Evolutionary conservation across 64 coral and sea anemone genomes (phyloP).

Genomic region (Anthopleura sola): DNA sequence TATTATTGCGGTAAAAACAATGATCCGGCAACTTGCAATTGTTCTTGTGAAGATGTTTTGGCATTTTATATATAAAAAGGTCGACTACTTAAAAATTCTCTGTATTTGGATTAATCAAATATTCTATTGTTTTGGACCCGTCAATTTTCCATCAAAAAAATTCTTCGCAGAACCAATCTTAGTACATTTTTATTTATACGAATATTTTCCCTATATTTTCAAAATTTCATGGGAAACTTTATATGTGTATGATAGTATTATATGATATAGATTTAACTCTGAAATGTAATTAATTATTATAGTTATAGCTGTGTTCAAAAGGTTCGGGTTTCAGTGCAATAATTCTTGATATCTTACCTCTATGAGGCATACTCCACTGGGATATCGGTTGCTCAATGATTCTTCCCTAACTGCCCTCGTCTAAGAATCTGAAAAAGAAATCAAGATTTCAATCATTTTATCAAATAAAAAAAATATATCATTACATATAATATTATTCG

Average conservation of each 20-base stretch:
- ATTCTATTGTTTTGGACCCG: conserved; percentile 19
- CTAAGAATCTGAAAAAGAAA: conserved; percentile 55
- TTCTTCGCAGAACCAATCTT: neutral
- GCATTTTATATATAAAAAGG: neutral
- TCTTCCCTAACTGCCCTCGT: conserved; percentile 46
- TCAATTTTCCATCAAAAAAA: neutral
- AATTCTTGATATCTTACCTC: conserved; percentile 39
- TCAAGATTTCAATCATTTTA: conserved; percentile 3
- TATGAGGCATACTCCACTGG: conserved; percentile 66
- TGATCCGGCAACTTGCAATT: neutral
- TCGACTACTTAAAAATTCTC: neutral
- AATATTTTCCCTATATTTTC: neutral
- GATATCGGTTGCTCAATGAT: conserved; percentile 44
- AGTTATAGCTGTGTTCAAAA: neutral
- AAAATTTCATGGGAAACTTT: neutral
- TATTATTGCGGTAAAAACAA: too few relatives aligned
- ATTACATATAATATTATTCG: neutral
- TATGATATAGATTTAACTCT: neutral
- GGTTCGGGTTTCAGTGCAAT: neutral
- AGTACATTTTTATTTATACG: neutral
- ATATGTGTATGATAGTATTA: neutral
- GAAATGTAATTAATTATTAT: neutral
- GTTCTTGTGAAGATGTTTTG: neutral
- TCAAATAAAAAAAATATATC: neutral
- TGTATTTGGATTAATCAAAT: neutral